Conservation (phyloP, 53 echinoderm and acorn worm genomes). For the Echinarachnius parma region DNA sequence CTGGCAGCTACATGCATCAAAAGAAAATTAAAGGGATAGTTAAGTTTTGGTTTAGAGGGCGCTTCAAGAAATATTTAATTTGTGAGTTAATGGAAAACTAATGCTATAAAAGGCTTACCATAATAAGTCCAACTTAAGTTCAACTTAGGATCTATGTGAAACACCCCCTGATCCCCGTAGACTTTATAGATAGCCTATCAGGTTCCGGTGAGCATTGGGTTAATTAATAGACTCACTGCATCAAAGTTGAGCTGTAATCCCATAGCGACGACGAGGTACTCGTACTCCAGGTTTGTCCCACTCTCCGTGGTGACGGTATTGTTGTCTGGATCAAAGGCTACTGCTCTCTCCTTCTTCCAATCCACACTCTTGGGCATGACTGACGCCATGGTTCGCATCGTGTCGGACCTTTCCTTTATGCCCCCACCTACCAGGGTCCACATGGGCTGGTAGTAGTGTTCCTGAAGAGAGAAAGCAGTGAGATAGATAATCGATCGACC, state of each 20-base stretch:
- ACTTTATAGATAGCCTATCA: too few species aligned
- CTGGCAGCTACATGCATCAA: conserved; percentile 85
- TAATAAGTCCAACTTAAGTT: too few species aligned
- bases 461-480: conserved; percentile 6
- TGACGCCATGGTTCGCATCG: conserved; percentile 58
- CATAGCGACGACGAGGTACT: conserved; percentile 88
- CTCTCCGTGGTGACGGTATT: conserved; percentile 64
- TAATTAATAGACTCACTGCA: too few species aligned
- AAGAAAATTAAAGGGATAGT: too few species aligned
- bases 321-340: conserved; percentile 83
- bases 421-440: conserved; percentile 97
- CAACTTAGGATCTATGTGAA: too few species aligned
- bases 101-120: too few species aligned
- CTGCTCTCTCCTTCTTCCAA: conserved; percentile 77
- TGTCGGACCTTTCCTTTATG: conserved; percentile 69
- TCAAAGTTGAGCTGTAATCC: conserved; percentile 80
- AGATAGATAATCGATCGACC: neutral
- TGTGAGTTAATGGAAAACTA: too few species aligned
- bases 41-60: too few species aligned
- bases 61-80: too few species aligned
- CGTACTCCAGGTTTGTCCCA: conserved; percentile 73
- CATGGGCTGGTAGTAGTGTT: conserved; percentile 84
- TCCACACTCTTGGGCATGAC: conserved; percentile 70
- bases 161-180: too few species aligned
- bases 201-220: too few species aligned